Conservation (phyloP, 2,888 invertebrate species). For the Maniola hyperantus region DNA sequence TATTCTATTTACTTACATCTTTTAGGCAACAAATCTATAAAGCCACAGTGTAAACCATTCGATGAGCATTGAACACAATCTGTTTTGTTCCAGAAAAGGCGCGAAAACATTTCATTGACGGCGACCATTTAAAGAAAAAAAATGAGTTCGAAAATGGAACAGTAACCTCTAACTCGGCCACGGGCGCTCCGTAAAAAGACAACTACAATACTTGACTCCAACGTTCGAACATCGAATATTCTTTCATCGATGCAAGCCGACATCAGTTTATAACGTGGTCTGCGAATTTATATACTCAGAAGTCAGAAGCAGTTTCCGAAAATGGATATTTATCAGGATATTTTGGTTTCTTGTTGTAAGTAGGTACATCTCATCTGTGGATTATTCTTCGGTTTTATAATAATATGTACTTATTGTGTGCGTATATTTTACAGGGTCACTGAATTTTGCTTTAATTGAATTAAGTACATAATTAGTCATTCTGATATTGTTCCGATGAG, state of each 20-base stretch:
- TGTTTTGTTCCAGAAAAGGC: slow-evolving; percentile 43
- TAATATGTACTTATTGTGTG: neutral
- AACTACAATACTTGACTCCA: slow-evolving; percentile 58
- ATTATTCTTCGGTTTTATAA: neutral
- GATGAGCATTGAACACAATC: slow-evolving; percentile 19
- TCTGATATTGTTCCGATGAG: neutral
- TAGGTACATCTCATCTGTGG: neutral
- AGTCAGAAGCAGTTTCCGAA: slow-evolving; percentile 8
- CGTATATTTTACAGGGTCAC: neutral
- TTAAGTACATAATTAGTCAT: neutral
- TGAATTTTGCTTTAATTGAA: neutral
- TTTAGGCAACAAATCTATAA: neutral
- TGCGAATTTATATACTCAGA: slow-evolving; percentile 1
- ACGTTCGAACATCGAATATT: slow-evolving; percentile 54
- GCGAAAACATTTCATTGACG: slow-evolving; percentile 51
- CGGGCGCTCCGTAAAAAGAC: slow-evolving; percentile 74
- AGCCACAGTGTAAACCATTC: neutral
- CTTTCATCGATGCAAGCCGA: slow-evolving; percentile 50
- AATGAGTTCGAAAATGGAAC: slow-evolving; percentile 74
- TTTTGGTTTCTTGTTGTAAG: neutral
- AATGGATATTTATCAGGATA: neutral
- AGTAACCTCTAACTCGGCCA: slow-evolving; percentile 80
- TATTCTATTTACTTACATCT: neutral
- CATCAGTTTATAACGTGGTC: slow-evolving; percentile 14
- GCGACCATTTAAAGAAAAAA: slow-evolving; percentile 52